phyloP scores from a whole-genome alignment of 2,113 vertebrate species.

The Prietella phreatophila region DNA sequence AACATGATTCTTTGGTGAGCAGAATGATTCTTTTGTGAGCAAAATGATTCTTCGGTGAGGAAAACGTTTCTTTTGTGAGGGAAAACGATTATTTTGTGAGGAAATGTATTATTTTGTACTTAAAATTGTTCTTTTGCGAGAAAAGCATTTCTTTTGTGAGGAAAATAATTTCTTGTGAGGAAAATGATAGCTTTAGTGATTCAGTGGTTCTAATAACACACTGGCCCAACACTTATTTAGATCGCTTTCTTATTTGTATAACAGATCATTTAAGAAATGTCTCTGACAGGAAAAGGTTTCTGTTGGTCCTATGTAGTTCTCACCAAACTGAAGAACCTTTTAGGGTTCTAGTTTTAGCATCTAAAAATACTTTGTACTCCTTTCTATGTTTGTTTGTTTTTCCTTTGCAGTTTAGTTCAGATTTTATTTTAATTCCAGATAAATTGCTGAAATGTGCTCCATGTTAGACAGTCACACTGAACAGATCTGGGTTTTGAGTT shows the following conservation, averaged over 20 bases:
- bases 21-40: too few relatives aligned
- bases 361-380: neutral
- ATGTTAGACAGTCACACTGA: neutral
- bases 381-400: neutral
- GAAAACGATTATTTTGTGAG: neutral
- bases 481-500: neutral
- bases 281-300: neutral
- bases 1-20: neutral
- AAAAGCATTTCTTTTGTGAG: neutral
- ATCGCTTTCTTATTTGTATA: neutral
- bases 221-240: neutral
- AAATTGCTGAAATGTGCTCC: neutral
- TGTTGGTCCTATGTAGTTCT: neutral
- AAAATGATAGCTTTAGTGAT: neutral
- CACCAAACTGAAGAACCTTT: neutral
- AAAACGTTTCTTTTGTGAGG: neutral
- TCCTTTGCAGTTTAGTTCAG: neutral
- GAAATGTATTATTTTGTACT: too few relatives aligned
- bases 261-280: neutral
- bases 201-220: neutral
- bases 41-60: neutral
- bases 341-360: neutral
- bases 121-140: neutral
- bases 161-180: neutral
- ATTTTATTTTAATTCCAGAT: neutral